Percentiles rank a stretch among this genome's conserved stretches.
Evolutionary conservation across 2,113 vertebrate species (phyloP).

Genomic region (Aix galericulata): DNA sequence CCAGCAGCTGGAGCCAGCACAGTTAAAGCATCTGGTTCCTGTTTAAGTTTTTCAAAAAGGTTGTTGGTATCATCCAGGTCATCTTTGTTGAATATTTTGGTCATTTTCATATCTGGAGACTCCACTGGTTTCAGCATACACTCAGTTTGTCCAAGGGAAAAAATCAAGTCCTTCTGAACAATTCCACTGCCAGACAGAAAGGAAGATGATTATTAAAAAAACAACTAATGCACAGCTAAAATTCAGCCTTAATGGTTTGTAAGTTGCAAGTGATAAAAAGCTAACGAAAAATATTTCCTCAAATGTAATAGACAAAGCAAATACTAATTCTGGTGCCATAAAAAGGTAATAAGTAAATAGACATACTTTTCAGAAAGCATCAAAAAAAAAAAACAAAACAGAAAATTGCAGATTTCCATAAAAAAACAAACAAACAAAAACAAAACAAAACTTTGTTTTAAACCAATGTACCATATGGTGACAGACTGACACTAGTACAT

Average conservation of each 20-base stretch:
- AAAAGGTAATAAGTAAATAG: neutral
- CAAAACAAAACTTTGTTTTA: neutral
- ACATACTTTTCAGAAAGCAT: neutral
- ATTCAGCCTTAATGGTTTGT: neutral
- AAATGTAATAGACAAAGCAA: neutral
- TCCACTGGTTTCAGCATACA: constrained; percentile 80
- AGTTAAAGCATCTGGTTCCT: constrained; percentile 90
- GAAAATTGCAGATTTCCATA: neutral
- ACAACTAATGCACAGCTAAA: neutral
- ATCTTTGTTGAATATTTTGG: constrained; percentile 82
- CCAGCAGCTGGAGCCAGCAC: constrained; percentile 92
- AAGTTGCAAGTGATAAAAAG: neutral
- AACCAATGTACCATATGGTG: neutral
- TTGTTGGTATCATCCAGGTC: constrained; percentile 75
- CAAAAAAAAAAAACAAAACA: neutral
- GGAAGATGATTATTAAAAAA: neutral
- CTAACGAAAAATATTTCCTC: neutral
- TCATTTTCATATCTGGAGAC: constrained; percentile 82
- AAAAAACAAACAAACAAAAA: neutral
- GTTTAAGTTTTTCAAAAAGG: constrained; percentile 91
- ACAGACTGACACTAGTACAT: neutral
- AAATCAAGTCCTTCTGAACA: constrained; percentile 89
- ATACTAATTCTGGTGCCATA: neutral
- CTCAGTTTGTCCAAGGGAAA: constrained; percentile 94
- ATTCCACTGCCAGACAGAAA: constrained; percentile 83